Evolutionary conservation across 1,140 invertebrate species (phyloP), one percentile per base, ranked within the genome.

Genomic region (Tetramorium alpestre): DNA sequence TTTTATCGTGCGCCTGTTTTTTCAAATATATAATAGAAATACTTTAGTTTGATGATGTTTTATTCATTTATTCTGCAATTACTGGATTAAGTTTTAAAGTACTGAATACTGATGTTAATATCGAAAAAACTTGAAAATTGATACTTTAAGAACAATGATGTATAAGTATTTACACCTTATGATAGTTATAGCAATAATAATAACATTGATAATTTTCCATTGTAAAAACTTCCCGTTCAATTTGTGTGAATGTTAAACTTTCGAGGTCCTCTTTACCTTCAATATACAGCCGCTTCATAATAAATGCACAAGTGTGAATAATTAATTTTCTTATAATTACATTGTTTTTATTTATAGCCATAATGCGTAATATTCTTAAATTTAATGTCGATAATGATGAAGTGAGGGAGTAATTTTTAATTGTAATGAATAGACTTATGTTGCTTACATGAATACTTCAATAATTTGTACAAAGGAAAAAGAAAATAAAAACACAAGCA

Each of bases 401-500:
- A 41, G 8, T 7, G 1, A 78, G 7, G n/a, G 22, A 56, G 10
- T 77, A 25, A 80, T 65, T 64, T 47, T 6, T 60, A 18, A 76
- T 60, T 76, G 5, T 25, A 58, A 72, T 16, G 16, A 3, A 41
- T 2, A 33, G n/a, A 41, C 56, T 54, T 3, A 69, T 54, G 28
- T 41, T 41, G 22, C 10, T 70, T 81, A 56, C 0, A 56, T 38
- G 11, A 0, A 70, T 56, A 38, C 7, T 18, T 33, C 33, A 33
- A 33, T 33, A 33, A 33, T 81, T 81, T 81, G 64, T 81, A 58
- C 2, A 69, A 80, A 69, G 47, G 11, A 22, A 25, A 33, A 77
- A 44, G 22, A 18, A 70, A 80, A 81, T 81, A 56, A 81, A 81
- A 44, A 6, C 18, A 56, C 22, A 22, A 70, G 3, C 51, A n/a